These are phyloP conservation scores for Eristalinus aeneus DNA, from an alignment of 2,888 invertebrate genomes.

Conservation along the genomic window DNA sequence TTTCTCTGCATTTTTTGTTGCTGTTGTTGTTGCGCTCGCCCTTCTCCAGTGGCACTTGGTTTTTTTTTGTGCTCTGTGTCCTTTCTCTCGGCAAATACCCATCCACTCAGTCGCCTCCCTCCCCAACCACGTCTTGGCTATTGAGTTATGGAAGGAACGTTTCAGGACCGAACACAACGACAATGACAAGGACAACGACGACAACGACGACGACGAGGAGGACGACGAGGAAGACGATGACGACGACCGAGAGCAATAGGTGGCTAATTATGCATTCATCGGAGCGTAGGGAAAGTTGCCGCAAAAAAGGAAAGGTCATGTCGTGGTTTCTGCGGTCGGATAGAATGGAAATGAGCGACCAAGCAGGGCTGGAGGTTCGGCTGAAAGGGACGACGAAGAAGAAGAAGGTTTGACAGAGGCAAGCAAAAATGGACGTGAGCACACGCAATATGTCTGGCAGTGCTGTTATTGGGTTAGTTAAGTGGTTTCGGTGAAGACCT, in stretches of 20 bases:
- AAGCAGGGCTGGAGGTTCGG: not conserved
- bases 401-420: not conserved
- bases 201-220: not conserved
- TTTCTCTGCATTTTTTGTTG: not conserved
- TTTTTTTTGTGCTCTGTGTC: not conserved
- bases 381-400: not conserved
- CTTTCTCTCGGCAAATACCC: not conserved
- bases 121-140: no score
- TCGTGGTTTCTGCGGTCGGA: not conserved
- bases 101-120: not conserved
- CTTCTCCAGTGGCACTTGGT: not conserved
- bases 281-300: constrained; percentile 10
- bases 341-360: not conserved
- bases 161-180: not conserved
- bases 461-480: constrained; percentile 2
- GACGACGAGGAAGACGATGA: not conserved
- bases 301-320: constrained; percentile 10
- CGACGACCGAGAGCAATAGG: constrained; percentile 4
- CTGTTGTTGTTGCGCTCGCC: not conserved
- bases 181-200: not conserved
- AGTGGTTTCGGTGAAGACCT: not conserved
- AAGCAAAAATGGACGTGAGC: constrained; percentile 11
- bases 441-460: constrained; percentile 20
- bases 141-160: constrained; percentile 1
- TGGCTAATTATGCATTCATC: constrained; percentile 53